Base-by-base conservation (phyloP, 2,797 vertebrate genomes). In the Hephaestus fuliginosus region DNA sequence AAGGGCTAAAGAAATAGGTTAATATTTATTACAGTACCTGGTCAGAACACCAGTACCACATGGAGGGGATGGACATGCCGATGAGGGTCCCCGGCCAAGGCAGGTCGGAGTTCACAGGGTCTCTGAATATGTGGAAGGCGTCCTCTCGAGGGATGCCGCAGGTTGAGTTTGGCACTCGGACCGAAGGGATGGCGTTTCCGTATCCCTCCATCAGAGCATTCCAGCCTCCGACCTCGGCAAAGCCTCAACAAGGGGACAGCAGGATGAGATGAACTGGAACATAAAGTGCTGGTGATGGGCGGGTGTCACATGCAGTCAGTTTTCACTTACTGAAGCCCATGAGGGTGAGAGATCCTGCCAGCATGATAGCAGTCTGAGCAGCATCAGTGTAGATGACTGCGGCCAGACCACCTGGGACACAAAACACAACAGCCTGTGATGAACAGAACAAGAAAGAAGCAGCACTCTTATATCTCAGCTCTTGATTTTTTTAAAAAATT, bases 21-120 rank as follows among this genome's bases (percentile, higher is more conserved):
- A 7, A 22, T 33, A 48, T 17, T 20, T 36, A 28, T 15, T n/a
- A 1, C 3, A 4, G 1, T 70, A 99, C 98, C 97, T 99, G 98
- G 61, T 99, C 98, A 0, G 98, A 98, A 78, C 98, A 99, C 98
- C 98, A 99, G 93, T 99, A 99, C 98, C 98, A 99, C 86, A 99
- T 95, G 46, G 97, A 98, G 0, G 98, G 97, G 63, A 99, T 74
- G 68, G 97, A 96, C 98, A 99, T 98, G 86, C 98, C 98, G 39
- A 99, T 81, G 73, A 99, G 48, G 25, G 98, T 92, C 0, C 97
- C 98, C 0, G 98, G 98, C 98, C 98, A 99, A 0, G 98, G 98
- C 28, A 99, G 95, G 86, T 99, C 98, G 2, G 97, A 99, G 58
- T 83, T 96, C 80, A 99, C 80, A 0, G 98, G 97, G 86, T 99